These are phyloP conservation scores for Lates japonicus DNA, from an alignment of 2,797 vertebrate genomes.

Conservation along the genomic window DNA sequence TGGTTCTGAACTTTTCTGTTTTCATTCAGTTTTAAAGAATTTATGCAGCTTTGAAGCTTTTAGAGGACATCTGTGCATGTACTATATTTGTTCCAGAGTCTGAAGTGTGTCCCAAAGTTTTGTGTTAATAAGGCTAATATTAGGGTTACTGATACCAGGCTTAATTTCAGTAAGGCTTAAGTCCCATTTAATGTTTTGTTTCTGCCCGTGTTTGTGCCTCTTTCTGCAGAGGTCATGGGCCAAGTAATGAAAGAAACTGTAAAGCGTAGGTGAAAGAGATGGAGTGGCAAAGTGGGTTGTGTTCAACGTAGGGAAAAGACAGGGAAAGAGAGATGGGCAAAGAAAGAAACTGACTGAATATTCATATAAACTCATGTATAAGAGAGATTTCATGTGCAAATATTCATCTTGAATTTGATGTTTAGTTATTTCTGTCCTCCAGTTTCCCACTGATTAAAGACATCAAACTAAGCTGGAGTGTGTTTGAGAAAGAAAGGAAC, in stretches of 20 bases:
- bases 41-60: not conserved
- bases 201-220: not conserved
- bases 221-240: too few species aligned
- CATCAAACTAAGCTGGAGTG: not conserved
- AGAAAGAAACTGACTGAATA: not conserved
- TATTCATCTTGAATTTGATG: not conserved
- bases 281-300: not conserved
- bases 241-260: too few species aligned
- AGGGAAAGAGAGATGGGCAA: not conserved
- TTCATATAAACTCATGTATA: not conserved
- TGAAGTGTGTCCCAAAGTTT: not conserved
- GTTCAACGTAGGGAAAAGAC: not conserved
- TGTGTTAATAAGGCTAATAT: not conserved
- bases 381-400: not conserved
- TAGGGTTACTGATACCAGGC: not conserved
- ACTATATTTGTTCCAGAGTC: not conserved
- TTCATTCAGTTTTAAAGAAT: not conserved
- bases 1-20: not conserved
- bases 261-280: not conserved
- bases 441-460: not conserved
- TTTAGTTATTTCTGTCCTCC: not conserved
- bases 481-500: not conserved
- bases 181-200: not conserved
- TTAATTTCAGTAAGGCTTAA: not conserved
- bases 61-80: not conserved